phyloP scores from a whole-genome alignment of 2,113 vertebrate species.

The Oryzias celebensis region DNA sequence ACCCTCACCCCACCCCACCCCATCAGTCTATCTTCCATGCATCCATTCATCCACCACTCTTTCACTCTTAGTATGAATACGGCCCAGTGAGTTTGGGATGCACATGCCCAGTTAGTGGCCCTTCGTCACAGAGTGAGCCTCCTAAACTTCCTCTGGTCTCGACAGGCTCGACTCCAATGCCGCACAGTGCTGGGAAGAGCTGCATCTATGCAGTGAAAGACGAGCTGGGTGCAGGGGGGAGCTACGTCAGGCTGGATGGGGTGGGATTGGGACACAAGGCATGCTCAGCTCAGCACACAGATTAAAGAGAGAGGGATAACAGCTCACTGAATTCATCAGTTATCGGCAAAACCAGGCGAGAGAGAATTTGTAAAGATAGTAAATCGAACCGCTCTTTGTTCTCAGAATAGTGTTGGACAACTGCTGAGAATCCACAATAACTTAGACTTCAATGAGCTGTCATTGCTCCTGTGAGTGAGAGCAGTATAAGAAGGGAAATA shows the following conservation, averaged over 20 bases:
- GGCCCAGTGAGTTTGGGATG: slow-evolving; percentile 78
- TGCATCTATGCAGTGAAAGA: slow-evolving; percentile 82
- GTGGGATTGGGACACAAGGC: slow-evolving; percentile 68
- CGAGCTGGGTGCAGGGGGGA: slow-evolving; percentile 36
- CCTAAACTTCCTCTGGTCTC: slow-evolving; percentile 66
- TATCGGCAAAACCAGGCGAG: neutral
- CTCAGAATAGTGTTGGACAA: neutral
- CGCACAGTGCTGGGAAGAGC: slow-evolving; percentile 74
- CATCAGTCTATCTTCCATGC: slow-evolving; percentile 33
- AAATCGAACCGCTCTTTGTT: neutral
- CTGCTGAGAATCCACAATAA: neutral
- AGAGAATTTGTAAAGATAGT: neutral
- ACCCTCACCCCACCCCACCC: slow-evolving; percentile 5
- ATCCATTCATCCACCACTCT: slow-evolving; percentile 24
- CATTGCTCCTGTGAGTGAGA: slow-evolving; percentile 91
- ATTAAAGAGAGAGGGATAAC: slow-evolving; percentile 92
- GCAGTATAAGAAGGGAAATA: slow-evolving; percentile 96
- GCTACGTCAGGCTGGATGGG: slow-evolving; percentile 62
- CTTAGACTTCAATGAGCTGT: slow-evolving; percentile 89
- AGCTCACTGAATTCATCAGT: slow-evolving; percentile 87
- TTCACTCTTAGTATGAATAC: slow-evolving; percentile 72
- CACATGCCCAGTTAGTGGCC: slow-evolving; percentile 70
- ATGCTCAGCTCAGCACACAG: slow-evolving; percentile 88
- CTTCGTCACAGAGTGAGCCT: slow-evolving; percentile 60
- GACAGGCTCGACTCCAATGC: slow-evolving; percentile 66